Evolutionary conservation across 2,888 invertebrate genomes (phyloP).

Genomic region (Amphipyra tragopoginis): DNA sequence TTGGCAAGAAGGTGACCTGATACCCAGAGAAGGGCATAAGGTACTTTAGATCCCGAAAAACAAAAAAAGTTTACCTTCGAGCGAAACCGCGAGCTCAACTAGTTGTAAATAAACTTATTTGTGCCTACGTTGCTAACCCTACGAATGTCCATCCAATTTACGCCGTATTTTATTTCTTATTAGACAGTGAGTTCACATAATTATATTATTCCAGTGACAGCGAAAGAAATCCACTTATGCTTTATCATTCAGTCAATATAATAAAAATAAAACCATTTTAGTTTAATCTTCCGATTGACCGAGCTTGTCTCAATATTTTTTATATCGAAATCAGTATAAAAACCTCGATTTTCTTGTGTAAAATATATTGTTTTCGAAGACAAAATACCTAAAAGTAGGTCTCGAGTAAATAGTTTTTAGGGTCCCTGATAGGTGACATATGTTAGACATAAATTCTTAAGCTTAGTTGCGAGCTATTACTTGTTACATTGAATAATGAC

Average conservation of each 20-base stretch:
- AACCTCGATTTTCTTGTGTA: not conserved
- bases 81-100: not conserved
- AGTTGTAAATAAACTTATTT: conserved; percentile 36
- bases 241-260: conserved; percentile 24
- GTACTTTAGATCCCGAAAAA: no score
- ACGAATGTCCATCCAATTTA: conserved; percentile 34
- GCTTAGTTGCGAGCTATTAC: conserved; percentile 28
- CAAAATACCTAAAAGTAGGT: conserved; percentile 18
- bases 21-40: no score
- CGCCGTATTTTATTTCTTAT: conserved; percentile 34
- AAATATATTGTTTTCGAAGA: conserved; percentile 10
- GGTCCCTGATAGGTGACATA: conserved; percentile 34
- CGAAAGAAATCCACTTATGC: conserved; percentile 33
- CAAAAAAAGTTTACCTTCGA: not conserved
- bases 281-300: conserved; percentile 7
- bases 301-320: conserved; percentile 9
- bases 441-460: conserved; percentile 40
- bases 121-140: conserved; percentile 27
- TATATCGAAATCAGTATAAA: not conserved
- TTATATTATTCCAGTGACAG: conserved; percentile 45
- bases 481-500: conserved; percentile 34
- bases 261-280: conserved; percentile 29
- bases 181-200: conserved; percentile 17
- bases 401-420: conserved; percentile 32
- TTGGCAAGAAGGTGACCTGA: no score